Evolutionary conservation across 1,140 invertebrate species (phyloP).

Genomic region (Halictus rubicundus): DNA sequence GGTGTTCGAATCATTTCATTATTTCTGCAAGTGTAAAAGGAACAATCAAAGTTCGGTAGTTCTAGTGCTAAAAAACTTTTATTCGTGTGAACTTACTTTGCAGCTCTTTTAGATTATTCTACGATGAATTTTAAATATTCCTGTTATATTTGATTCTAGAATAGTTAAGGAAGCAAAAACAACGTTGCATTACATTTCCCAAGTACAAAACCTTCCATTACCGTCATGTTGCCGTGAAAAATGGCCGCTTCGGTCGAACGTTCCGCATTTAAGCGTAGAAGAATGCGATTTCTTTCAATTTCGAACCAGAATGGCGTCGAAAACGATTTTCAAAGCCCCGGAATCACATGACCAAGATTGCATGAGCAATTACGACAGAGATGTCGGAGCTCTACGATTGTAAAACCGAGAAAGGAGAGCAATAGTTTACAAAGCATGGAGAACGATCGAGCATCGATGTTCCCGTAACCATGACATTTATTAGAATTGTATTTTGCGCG

Average conservation of each 20-base stretch:
- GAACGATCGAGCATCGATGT: conserved; percentile 23
- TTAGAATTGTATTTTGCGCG: conserved; percentile 19
- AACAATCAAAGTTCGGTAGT: too few species aligned
- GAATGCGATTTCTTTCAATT: not conserved
- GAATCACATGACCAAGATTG: not conserved
- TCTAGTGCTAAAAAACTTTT: not conserved
- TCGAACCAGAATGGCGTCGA: conserved; percentile 25
- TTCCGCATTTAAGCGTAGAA: conserved; percentile 11
- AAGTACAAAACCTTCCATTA: not conserved
- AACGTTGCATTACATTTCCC: not conserved
- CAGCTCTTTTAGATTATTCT: not conserved
- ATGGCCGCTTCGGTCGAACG: conserved; percentile 17
- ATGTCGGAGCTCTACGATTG: conserved; percentile 31
- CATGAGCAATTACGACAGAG: conserved; percentile 6
- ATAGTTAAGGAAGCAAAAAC: too few species aligned
- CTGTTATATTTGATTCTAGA: too few species aligned
- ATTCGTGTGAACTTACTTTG: not conserved
- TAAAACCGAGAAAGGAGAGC: conserved; percentile 13
- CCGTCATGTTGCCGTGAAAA: not conserved
- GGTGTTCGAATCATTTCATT: too few species aligned
- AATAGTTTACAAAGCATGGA: conserved; percentile 22
- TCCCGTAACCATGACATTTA: conserved; percentile 60
- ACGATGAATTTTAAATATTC: not conserved
- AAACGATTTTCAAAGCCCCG: conserved; percentile 34
- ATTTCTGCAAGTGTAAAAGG: too few species aligned